Percentiles rank a stretch among this genome's conserved stretches.
Conservation (phyloP, 2,113 vertebrate species). For the Xiphophorus couchianus region DNA sequence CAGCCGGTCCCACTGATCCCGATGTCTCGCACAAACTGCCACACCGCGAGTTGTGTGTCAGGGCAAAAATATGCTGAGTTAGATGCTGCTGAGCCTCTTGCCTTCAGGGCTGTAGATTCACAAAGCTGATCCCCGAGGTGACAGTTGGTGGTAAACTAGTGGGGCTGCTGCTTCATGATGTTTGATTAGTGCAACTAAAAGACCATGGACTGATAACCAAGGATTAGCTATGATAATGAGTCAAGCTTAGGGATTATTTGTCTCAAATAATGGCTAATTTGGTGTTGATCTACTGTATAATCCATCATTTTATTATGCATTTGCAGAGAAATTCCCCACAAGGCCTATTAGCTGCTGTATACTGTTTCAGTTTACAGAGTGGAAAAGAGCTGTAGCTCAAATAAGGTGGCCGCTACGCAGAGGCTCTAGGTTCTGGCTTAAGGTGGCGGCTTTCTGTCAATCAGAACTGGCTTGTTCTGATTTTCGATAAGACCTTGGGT, state of each 20-base stretch:
- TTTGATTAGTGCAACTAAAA: constrained; percentile 39
- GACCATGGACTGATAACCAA: constrained; percentile 28
- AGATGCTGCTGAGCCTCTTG: constrained; percentile 47
- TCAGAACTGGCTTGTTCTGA: too few relatives aligned
- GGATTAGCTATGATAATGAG: neutral
- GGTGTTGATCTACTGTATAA: neutral
- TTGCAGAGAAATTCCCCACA: neutral
- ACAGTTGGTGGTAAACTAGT: constrained; percentile 57
- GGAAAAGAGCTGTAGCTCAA: neutral
- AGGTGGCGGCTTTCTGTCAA: too few relatives aligned
- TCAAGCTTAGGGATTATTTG: neutral
- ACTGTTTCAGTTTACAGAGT: neutral
- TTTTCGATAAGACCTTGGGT: too few relatives aligned
- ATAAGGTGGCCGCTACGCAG: neutral
- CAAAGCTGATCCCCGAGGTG: constrained; percentile 42
- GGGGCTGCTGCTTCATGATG: constrained; percentile 30
- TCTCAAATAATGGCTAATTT: neutral
- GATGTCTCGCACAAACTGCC: constrained; percentile 27
- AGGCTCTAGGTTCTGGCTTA: neutral
- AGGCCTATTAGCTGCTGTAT: neutral
- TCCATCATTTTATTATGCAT: neutral
- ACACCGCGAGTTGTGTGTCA: constrained; percentile 28
- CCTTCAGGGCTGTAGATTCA: constrained; percentile 52
- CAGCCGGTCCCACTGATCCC: constrained; percentile 54
- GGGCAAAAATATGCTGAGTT: constrained; percentile 38